Evolutionary conservation across 2,888 invertebrate genomes (phyloP), one percentile per base, ranked within the genome.

Genomic region (Mystacides longicornis): DNA sequence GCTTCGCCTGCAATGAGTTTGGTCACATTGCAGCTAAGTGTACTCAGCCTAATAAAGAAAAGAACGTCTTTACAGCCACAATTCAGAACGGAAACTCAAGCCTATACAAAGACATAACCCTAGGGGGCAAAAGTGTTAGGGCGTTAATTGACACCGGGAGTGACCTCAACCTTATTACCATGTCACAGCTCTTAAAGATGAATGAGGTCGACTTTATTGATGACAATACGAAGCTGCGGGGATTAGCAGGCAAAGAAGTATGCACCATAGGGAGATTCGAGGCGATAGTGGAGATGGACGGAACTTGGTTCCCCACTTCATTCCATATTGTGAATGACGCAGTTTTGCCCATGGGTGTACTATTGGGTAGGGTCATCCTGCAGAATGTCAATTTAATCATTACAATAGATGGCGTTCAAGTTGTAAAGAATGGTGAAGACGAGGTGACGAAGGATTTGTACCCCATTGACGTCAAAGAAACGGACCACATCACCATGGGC

Each of bases 1-100:
- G 45, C 20, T 45, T 45, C 21, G 19, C 45, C 20, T 45, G 45
- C 45, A 45, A 45, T 19, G 45, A 45, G 19, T 45, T 45, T 45
- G 45, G 45, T 11, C 45, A 45, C 21, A 45, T 45, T n/a, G 45
- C 45, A 11, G 45, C 45, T 9, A 45, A 21, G 45, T 45, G 45
- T 16, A 19, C 45, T 5, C 18, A 45, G 19, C 3, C 45, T 7
- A 45, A 19, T 3, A 21, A 3, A 21, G 45, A 45, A 21, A 45
- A 45, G 20, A 45, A 19, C 20, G 20, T 21, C 4, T 21, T 45
- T 3, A 45, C 3, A 21, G 45, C 45, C 3, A 20, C 45, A 19
- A 14, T 21, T 3, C 45, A 19, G 21, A 3, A 19, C 21, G 3
- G 45, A n/a, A 21, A 45, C 20, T 19, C 45, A 4, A 16, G 20